Evolutionary conservation across 2,113 vertebrate species (phyloP), one percentile per base, ranked within the genome.

Genomic region (Dolichallabes microphthalmus): DNA sequence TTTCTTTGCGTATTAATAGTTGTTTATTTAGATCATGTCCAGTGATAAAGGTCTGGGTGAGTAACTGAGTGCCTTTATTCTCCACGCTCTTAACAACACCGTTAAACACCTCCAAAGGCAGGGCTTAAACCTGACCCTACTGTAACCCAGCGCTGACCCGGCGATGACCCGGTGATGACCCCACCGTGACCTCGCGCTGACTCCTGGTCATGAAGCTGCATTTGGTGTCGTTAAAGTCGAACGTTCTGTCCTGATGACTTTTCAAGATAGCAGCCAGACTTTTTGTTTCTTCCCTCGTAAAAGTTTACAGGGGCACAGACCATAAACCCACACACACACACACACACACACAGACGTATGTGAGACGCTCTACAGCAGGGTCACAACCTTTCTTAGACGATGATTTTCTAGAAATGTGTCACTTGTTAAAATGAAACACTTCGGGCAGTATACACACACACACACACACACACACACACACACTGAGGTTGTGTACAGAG

Each of bases 251-350:
- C 25, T 80, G 55, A 61, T 80, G 77, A 35, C 55, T 80, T 39
- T 39, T 80, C 55, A 80, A 80, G 77, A 80, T 61, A 80, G 77
- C 19, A 14, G 32, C 77, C 22, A 60, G 77, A 80, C 77, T 80
- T 61, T 80, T 80, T 61, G 30, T 80, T 45, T 80, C 55, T 39
- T 57, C 77, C 20, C 55, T 80, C 77, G 2, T 80, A 80, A 80
- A 80, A 61, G 27, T 60, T 80, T 80, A 78, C 75, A 60, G 53
- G 32, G 77, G 15, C 60, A 60, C 32, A 61, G 20, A 60, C 77
- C 75, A 57, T 77, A 30, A 76, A 55, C 55, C 32, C 52, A 71
- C 27, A 19, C 30, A 69, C 66, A 71, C 68, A 71, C 32, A 71
- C 68, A 71, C 30, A 69, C 66, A 69, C 39, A 77, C 74, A 27